Conservation (phyloP, 2,797 vertebrate genomes). For the Gambelia wislizenii region DNA sequence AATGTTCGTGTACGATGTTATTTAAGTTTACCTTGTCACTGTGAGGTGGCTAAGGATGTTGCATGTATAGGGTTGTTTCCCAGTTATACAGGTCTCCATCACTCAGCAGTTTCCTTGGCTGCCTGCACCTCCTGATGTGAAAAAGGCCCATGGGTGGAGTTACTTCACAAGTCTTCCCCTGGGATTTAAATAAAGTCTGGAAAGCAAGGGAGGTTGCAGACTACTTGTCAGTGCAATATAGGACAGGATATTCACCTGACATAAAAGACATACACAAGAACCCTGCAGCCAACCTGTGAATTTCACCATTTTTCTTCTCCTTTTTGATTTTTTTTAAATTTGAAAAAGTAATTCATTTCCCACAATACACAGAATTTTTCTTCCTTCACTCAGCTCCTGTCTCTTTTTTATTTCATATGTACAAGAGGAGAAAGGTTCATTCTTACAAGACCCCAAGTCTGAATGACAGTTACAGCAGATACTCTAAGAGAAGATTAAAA, state of each 20-base stretch:
- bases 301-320: neutral
- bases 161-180: neutral
- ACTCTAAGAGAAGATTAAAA: slow-evolving; percentile 20
- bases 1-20: neutral
- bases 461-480: neutral
- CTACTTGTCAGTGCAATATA: neutral
- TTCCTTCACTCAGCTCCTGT: neutral
- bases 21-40: neutral
- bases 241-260: neutral
- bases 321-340: neutral
- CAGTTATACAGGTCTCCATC: neutral
- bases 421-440: neutral
- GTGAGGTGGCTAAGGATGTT: neutral
- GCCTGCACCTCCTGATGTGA: neutral
- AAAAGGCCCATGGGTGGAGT: neutral
- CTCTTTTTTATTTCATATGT: neutral
- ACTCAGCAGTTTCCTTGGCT: neutral
- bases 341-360: neutral
- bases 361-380: neutral
- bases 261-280: neutral
- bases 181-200: neutral
- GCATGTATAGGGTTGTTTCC: neutral
- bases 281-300: neutral
- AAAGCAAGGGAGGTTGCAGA: neutral
- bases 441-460: neutral